phyloP scores from a whole-genome alignment of 2,797 vertebrate species.

The Paedocypris micromegethes region DNA sequence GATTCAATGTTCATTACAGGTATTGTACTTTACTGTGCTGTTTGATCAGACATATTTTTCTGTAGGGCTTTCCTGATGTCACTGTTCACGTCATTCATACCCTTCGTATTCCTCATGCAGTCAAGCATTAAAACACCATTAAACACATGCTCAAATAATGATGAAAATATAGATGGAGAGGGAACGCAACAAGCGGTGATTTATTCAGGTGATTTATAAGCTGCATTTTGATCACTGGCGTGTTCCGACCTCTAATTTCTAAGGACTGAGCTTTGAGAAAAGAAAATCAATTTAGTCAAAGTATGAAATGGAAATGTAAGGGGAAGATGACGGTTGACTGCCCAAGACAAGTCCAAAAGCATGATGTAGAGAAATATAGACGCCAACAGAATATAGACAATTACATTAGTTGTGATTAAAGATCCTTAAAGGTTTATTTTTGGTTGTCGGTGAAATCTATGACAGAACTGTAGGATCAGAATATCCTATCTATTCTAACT shows the following conservation, averaged over 20 bases:
- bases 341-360: conserved; percentile 13
- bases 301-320: conserved; percentile 35
- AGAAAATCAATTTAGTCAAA: conserved; percentile 34
- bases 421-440: conserved; percentile 17
- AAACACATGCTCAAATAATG: conserved; percentile 37
- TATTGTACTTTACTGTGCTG: conserved; percentile 47
- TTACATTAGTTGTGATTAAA: conserved; percentile 26
- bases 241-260: conserved; percentile 33
- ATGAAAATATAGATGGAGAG: conserved; percentile 23
- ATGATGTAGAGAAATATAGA: conserved; percentile 10
- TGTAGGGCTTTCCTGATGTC: conserved; percentile 35
- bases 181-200: conserved; percentile 27
- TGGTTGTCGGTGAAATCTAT: conserved; percentile 21
- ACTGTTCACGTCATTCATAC: conserved; percentile 25
- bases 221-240: conserved; percentile 39
- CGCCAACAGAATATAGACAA: conserved; percentile 6
- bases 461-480: conserved; percentile 10
- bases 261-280: conserved; percentile 34
- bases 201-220: conserved; percentile 46
- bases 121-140: conserved; percentile 45
- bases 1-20: conserved; percentile 45
- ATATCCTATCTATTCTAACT: neutral
- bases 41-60: conserved; percentile 45
- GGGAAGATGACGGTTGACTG: conserved; percentile 12
- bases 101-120: conserved; percentile 33